Base-by-base conservation (phyloP, 1,140 invertebrate species). In the Orius insidiosus region DNA sequence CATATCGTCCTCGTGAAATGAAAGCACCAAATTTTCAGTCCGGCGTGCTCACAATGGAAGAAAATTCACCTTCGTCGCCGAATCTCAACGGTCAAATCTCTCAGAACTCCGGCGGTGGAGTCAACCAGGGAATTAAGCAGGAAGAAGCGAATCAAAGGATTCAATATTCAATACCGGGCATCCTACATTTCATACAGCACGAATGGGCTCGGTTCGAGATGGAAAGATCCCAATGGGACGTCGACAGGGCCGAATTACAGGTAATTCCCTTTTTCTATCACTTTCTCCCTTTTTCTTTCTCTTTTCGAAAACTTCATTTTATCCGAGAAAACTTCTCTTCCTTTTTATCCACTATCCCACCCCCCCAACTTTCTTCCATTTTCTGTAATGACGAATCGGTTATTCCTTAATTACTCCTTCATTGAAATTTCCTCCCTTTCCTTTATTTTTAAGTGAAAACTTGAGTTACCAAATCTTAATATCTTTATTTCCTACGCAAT, bases 141-240 rank as follows among this genome's bases (percentile, higher is more conserved):
- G 69, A 78, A 62, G 71, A 78, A 64, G 61, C 66, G 55, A 76
- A 68, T 60, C 75, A 77, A 50, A 76, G 70, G 67, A 70, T 74
- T 63, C 78, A 80, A 62, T 98, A 98, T 75, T 93, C 92, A 50
- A 96, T 99, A 74, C 93, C 93, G 56, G 94, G 94, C 57, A 95
- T 99, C 60, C 73, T 98, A 59, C 94, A 98, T 74, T 98, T 93
- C 70, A 86, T 98, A 58, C 93, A 99, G 70, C 94, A 98, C 65
- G 94, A 98, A 76, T 98, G 94, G 93, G 87, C 92, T 62, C 78
- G 89, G 66, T 97, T 97, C 66, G 94, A 98, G 70, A 78, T 97
- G 69, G 94, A 98, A 68, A 78, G 93, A 64, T 88, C 90, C 56
- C 90, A 97, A 67, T 98, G 95, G 94, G 93, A 98, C 74, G 85